These are phyloP conservation scores for Spinus pinus DNA, from an alignment of 2,797 vertebrate species.

Conservation along the genomic window DNA sequence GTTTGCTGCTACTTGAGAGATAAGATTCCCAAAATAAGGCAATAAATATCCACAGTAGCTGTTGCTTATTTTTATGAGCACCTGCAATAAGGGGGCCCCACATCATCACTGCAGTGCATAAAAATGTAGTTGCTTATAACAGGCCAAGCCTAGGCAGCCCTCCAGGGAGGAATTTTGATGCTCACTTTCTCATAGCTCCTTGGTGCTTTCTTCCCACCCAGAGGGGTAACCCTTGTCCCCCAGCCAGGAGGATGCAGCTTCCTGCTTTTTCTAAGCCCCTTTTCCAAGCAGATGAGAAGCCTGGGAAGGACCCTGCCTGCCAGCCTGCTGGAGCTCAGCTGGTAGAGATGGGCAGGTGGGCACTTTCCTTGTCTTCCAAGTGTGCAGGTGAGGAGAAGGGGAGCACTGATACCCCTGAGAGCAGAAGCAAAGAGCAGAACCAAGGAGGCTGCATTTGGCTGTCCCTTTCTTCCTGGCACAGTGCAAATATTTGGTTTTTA, in stretches of 20 bases:
- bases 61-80: neutral
- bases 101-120: neutral
- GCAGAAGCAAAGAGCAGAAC: neutral
- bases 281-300: neutral
- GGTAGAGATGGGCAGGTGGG: fast-evolving
- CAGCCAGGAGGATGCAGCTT: neutral
- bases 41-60: slow-evolving; percentile 13
- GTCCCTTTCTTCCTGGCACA: neutral
- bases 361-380: neutral
- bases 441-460: neutral
- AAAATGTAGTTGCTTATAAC: neutral
- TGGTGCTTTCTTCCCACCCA: neutral
- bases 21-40: slow-evolving; percentile 1
- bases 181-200: neutral
- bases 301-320: neutral
- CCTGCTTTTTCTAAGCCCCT: neutral
- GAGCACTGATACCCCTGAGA: fast-evolving
- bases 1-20: neutral
- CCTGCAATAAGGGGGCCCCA: neutral
- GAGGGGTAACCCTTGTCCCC: neutral
- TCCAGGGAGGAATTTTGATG: neutral
- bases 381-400: neutral
- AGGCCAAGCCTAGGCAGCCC: neutral
- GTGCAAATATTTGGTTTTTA: neutral
- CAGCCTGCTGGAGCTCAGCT: neutral